Evolutionary conservation across 2,888 invertebrate genomes (phyloP).

Genomic region (Synergus itoensis): DNA sequence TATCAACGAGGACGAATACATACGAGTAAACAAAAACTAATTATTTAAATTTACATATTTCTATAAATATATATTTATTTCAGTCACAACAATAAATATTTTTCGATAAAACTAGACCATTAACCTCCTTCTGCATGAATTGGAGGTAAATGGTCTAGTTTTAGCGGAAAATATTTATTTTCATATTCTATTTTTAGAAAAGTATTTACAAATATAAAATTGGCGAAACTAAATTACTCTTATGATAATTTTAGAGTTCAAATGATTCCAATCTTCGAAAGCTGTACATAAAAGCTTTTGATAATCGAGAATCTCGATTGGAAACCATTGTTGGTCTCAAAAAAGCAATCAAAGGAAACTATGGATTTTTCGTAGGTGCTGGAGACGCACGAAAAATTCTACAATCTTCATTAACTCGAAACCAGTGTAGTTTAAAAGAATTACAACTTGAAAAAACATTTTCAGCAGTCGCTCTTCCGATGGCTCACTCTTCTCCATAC

Average conservation of each 20-base stretch:
- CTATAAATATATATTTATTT: no score
- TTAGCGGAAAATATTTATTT: no score
- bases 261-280: slow-evolving; percentile 77
- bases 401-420: slow-evolving; percentile 73
- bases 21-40: slow-evolving; percentile 79
- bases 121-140: no score
- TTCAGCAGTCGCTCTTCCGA: slow-evolving; percentile 81
- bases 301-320: slow-evolving; percentile 69
- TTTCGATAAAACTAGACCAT: no score
- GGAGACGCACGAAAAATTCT: slow-evolving; percentile 80
- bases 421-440: slow-evolving; percentile 80
- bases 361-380: slow-evolving; percentile 83
- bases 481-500: slow-evolving; percentile 81
- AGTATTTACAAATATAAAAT: no score
- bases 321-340: slow-evolving; percentile 78
- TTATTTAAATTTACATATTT: background rate
- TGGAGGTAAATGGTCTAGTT: no score
- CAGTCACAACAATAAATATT: no score
- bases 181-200: no score
- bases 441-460: slow-evolving; percentile 80
- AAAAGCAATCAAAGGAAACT: slow-evolving; percentile 80
- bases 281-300: slow-evolving; percentile 78
- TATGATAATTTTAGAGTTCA: slow-evolving; percentile 47
- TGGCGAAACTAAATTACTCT: background rate
- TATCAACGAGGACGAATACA: slow-evolving; percentile 82